These are phyloP conservation scores for Phyllotis vaccarum DNA, from an alignment of 2,797 vertebrate species.

Conservation along the genomic window DNA sequence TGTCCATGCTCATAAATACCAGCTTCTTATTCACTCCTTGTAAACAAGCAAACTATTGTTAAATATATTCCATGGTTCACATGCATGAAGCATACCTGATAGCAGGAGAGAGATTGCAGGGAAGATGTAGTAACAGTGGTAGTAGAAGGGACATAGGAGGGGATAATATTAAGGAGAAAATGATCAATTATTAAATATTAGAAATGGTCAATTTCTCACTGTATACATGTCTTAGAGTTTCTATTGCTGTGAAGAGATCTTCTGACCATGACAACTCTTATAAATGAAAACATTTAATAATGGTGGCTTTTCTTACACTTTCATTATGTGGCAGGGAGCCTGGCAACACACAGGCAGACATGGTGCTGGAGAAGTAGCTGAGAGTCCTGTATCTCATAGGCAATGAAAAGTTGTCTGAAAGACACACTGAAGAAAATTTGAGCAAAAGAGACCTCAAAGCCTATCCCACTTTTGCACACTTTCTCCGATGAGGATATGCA, in stretches of 20 bases:
- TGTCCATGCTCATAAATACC: neutral
- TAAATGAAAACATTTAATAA: neutral
- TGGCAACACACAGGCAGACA: neutral
- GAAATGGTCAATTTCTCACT: neutral
- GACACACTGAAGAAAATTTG: neutral
- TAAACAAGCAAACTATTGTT: neutral
- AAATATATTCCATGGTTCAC: neutral
- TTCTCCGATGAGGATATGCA: neutral
- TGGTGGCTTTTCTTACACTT: neutral
- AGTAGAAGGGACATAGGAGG: fast-evolving
- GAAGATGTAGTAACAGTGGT: neutral
- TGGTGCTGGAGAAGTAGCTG: neutral
- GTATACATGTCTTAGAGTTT: neutral
- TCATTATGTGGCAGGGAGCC: fast-evolving
- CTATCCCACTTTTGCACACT: neutral
- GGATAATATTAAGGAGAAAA: neutral
- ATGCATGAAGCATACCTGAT: no score
- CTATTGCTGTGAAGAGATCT: neutral
- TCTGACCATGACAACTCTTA: neutral
- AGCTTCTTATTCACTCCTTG: neutral
- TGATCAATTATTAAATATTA: neutral
- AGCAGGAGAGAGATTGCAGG: neutral
- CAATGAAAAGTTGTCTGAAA: neutral
- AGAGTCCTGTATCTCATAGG: neutral
- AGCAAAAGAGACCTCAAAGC: neutral